These are phyloP conservation scores for Hyalella azteca DNA, from an alignment of 2,888 invertebrate genomes.

Conservation along the genomic window DNA sequence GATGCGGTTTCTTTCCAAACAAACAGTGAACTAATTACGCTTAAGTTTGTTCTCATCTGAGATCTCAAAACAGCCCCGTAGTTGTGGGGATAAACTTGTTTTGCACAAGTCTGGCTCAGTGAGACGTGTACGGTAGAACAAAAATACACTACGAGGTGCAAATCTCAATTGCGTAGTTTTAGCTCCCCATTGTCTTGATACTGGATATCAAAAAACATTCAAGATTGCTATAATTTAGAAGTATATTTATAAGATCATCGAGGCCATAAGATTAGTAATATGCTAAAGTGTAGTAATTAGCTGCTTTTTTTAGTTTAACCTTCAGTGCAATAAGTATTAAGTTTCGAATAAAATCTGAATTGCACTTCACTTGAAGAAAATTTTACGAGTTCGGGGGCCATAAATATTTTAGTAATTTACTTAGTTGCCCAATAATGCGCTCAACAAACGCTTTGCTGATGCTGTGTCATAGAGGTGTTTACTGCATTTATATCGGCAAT, in stretches of 20 bases:
- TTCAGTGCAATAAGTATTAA: no score
- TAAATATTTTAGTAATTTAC: no score
- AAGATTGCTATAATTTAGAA: not conserved
- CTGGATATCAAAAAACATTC: not conserved
- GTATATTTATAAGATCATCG: not conserved
- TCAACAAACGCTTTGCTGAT: no score
- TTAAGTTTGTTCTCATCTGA: not conserved
- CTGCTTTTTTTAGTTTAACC: no score
- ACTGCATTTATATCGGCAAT: no score
- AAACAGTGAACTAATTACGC: not conserved
- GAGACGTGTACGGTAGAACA: not conserved
- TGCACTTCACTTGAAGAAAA: no score
- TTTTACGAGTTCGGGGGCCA: no score
- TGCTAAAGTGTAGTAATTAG: not conserved
- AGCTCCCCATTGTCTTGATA: no score
- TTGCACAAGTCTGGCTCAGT: not conserved
- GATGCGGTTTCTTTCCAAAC: not conserved
- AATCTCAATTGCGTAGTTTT: not conserved
- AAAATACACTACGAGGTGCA: no score
- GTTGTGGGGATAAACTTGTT: constrained; percentile 4
- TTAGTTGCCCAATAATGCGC: no score
- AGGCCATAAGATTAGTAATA: not conserved
- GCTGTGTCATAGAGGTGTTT: no score
- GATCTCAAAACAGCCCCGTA: not conserved
- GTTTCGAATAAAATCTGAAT: no score